These are phyloP conservation scores for Drosophila robusta DNA, from an alignment of 2,888 invertebrate genomes.

Conservation along the genomic window DNA sequence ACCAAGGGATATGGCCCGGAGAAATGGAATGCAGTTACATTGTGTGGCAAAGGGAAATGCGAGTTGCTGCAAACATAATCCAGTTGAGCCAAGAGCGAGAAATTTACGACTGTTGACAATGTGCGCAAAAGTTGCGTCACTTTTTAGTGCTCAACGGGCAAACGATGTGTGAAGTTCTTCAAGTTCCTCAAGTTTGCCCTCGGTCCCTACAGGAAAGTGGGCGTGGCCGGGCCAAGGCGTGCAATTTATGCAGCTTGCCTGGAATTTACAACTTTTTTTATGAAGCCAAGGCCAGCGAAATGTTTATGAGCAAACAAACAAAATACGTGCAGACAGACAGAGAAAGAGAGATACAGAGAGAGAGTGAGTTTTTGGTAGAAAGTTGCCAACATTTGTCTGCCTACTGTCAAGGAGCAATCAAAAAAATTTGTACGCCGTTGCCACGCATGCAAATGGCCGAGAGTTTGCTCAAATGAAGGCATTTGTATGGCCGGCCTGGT, in stretches of 20 bases:
- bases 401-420: constrained; percentile 49
- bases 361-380: constrained; percentile 1
- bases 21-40: constrained; percentile 18
- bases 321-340: constrained; percentile 32
- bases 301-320: constrained; percentile 54
- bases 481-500: constrained; percentile 66
- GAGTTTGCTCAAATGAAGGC: constrained; percentile 66
- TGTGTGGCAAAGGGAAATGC: constrained; percentile 21
- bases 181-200: constrained; percentile 16
- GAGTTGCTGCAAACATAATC: constrained; percentile 56
- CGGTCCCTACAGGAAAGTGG: constrained; percentile 3
- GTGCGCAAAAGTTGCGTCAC: constrained; percentile 74
- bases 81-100: constrained; percentile 40
- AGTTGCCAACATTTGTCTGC: constrained; percentile 39
- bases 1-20: neutral
- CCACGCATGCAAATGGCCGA: constrained; percentile 69
- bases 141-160: constrained; percentile 55
- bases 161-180: constrained; percentile 72
- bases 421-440: constrained; percentile 60
- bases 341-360: neutral
- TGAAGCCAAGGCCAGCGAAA: constrained; percentile 69
- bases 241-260: constrained; percentile 73
- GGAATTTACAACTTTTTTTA: constrained; percentile 78
- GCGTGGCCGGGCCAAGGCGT: constrained; percentile 21
- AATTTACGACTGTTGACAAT: constrained; percentile 77